Percentiles rank a stretch among this genome's conserved stretches.
phyloP scores from a whole-genome alignment of 92 coral and sea anemone species.

The Pocillopora grandis region DNA sequence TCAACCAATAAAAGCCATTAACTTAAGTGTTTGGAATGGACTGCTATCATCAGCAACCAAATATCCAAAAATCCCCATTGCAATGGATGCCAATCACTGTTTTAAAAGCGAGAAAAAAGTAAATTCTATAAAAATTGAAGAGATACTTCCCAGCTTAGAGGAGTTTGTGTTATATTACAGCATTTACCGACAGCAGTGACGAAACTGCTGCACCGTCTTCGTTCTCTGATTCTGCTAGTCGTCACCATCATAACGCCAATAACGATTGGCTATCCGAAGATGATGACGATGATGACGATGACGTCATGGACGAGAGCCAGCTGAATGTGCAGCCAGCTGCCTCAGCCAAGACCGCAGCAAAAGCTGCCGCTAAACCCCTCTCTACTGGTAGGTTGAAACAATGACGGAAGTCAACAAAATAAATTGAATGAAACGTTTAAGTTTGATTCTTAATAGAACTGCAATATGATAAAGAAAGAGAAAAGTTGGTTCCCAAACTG shows the following conservation, averaged over 20 bases:
- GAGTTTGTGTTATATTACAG: slow-evolving; percentile 13
- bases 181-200: slow-evolving; percentile 40
- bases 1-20: no score
- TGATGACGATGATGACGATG: slow-evolving; percentile 47
- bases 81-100: neutral
- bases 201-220: slow-evolving; percentile 38
- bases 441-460: no score
- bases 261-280: slow-evolving; percentile 49
- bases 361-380: slow-evolving; percentile 4
- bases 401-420: no score
- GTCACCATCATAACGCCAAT: neutral
- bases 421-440: no score
- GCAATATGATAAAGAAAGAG: no score
- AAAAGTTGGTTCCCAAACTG: no score
- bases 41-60: no score
- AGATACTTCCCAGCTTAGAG: no score
- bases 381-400: neutral
- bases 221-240: slow-evolving; percentile 19
- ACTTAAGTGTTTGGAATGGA: no score
- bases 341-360: neutral
- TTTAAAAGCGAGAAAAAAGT: neutral
- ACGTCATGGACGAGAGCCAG: slow-evolving; percentile 34
- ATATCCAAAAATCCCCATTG: no score
- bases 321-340: slow-evolving; percentile 24
- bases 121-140: no score